These are phyloP conservation scores for Pimephales promelas DNA, from an alignment of 2,113 vertebrate species.

Conservation along the genomic window DNA sequence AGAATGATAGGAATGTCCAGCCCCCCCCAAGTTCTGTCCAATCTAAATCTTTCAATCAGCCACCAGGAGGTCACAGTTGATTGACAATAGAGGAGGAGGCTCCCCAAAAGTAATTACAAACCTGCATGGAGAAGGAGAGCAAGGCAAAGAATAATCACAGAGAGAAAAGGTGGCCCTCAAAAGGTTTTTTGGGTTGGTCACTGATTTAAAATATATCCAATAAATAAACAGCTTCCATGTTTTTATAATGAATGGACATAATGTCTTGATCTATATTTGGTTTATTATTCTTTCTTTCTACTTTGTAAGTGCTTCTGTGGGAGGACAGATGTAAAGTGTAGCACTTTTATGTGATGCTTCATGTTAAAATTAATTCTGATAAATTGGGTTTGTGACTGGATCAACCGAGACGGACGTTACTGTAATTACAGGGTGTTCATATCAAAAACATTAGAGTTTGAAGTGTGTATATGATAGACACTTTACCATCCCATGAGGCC, in stretches of 20 bases:
- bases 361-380: no score
- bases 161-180: neutral
- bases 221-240: neutral
- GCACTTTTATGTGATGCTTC: no score
- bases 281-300: no score
- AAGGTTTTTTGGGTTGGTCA: neutral
- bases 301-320: no score
- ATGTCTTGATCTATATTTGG: neutral
- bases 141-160: neutral
- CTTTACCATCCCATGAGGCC: no score
- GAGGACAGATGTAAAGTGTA: no score
- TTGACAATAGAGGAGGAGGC: constrained; percentile 4
- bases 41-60: constrained; percentile 15
- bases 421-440: neutral
- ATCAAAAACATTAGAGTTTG: neutral
- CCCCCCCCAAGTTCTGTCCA: neutral
- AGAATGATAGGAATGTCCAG: constrained; percentile 64
- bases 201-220: neutral
- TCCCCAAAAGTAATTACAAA: constrained; percentile 14
- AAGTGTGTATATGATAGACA: no score
- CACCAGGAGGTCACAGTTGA: constrained; percentile 43
- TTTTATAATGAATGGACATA: neutral
- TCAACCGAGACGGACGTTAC: neutral
- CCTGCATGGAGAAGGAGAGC: neutral
- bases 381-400: neutral